These are phyloP conservation scores for Phyto melanocephala DNA, from an alignment of 2,888 invertebrate genomes.

Conservation along the genomic window DNA sequence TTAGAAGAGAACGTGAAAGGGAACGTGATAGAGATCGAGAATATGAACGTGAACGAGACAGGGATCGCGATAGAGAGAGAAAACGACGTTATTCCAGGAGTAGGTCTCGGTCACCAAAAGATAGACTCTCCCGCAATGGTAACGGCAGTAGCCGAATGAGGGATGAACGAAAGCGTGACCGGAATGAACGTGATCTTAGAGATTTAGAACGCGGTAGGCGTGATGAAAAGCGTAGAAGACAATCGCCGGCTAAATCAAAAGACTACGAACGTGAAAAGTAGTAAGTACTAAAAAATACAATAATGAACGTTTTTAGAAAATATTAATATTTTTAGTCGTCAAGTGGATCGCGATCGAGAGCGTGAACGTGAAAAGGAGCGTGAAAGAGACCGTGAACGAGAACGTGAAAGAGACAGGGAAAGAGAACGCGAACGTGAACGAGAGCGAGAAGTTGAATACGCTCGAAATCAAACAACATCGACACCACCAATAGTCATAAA, in stretches of 20 bases:
- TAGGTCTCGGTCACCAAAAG: slow-evolving; percentile 69
- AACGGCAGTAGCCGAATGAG: slow-evolving; percentile 70
- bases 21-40: slow-evolving; percentile 60
- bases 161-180: slow-evolving; percentile 72
- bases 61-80: slow-evolving; percentile 73
- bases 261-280: slow-evolving; percentile 74
- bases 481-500: slow-evolving; percentile 71
- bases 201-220: slow-evolving; percentile 69
- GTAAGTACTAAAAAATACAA: slow-evolving; percentile 65
- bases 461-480: slow-evolving; percentile 65
- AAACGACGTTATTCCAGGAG: slow-evolving; percentile 71
- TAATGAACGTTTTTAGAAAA: too few species aligned
- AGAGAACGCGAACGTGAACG: slow-evolving; percentile 78
- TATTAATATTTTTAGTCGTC: slow-evolving; percentile 65
- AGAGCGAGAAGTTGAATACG: slow-evolving; percentile 74
- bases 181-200: slow-evolving; percentile 66
- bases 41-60: slow-evolving; percentile 68
- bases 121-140: slow-evolving; percentile 72
- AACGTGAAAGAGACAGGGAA: slow-evolving; percentile 62
- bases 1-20: slow-evolving; percentile 59
- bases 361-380: slow-evolving; percentile 80
- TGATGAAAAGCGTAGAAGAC: slow-evolving; percentile 74
- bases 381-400: slow-evolving; percentile 64
- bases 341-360: slow-evolving; percentile 68
- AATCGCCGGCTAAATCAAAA: slow-evolving; percentile 70